Conservation (phyloP, 2,797 vertebrate genomes). For the Carcharodon carcharias region DNA sequence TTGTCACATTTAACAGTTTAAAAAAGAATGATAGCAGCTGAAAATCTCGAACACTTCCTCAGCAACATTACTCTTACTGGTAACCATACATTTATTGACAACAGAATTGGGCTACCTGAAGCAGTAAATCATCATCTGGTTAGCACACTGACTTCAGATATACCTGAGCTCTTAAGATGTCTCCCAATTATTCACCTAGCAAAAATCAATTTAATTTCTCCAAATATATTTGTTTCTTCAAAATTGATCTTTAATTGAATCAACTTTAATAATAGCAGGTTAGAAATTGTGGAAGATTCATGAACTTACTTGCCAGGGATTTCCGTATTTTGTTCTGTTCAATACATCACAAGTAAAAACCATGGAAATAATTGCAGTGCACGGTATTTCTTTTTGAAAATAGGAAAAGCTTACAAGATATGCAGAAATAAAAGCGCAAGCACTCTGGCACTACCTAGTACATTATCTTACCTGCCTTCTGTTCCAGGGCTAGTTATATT, state of each 20-base stretch:
- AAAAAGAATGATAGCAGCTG: neutral
- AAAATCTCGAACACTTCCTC: neutral
- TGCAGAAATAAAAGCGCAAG: neutral
- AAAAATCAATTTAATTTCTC: neutral
- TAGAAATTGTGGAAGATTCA: neutral
- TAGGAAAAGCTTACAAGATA: neutral
- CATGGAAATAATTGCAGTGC: neutral
- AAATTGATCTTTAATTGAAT: neutral
- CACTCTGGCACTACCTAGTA: neutral
- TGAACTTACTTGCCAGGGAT: neutral
- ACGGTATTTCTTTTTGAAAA: neutral
- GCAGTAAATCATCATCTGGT: neutral
- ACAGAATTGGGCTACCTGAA: neutral
- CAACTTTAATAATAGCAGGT: neutral
- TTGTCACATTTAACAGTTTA: neutral
- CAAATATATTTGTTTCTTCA: neutral
- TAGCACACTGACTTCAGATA: neutral
- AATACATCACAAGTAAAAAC: neutral
- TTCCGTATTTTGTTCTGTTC: neutral
- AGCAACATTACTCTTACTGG: neutral
- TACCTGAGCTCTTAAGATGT: neutral
- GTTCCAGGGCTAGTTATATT: slow-evolving; percentile 75
- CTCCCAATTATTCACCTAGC: neutral
- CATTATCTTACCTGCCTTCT: slow-evolving; percentile 75
- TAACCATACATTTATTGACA: neutral